Base-by-base conservation (phyloP, 2,797 vertebrate species). In the Coccyzus lansbergi region DNA sequence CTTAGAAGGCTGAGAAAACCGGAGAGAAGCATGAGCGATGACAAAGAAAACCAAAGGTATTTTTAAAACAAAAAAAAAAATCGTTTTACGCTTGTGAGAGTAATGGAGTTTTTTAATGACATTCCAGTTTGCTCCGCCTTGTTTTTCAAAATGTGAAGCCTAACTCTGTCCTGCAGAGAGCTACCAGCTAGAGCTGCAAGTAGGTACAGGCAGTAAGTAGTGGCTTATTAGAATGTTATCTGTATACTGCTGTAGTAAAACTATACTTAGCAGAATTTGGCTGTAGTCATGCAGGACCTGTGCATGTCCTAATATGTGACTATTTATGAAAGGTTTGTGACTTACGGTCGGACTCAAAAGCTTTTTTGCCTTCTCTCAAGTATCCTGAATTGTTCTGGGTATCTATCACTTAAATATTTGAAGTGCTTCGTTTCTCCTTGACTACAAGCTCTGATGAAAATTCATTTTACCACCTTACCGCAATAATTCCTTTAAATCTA, bases 1-100 rank as follows among this genome's bases (percentile, higher is more conserved):
- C 94, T 96, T 70, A 96, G 94, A 91, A 97, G 95, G n/a, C 1
- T 97, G 89, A 95, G 93, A 63, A 97, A 95, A 92, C 96, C 97
- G 38, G 97, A 97, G 75, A 97, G 96, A 96, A 97, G 97, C 85
- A 97, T 97, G 97, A 97, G 97, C 0, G 97, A 97, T 92, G 97
- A 97, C 92, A 97, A 96, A 85, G 94, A 97, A 93, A 97, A 97
- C 94, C 96, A 97, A 97, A 97, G 97, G 96, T 97, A 97, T 74
- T 87, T 88, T 81, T 81, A 70, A 88, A 85, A 22, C 15, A 89
- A 69, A 3, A 40, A 31, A n/a, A 28, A 9, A 49, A 34, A 3
- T 31, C 2, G 44, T 51, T 42, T 70, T 67, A 68, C 15, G 80
- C 1, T n/a, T 56, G 8, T 91, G 55, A 33, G 55, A 49, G 25